Conservation (phyloP, 2,888 invertebrate genomes). For the Pristionchus japonicus region DNA sequence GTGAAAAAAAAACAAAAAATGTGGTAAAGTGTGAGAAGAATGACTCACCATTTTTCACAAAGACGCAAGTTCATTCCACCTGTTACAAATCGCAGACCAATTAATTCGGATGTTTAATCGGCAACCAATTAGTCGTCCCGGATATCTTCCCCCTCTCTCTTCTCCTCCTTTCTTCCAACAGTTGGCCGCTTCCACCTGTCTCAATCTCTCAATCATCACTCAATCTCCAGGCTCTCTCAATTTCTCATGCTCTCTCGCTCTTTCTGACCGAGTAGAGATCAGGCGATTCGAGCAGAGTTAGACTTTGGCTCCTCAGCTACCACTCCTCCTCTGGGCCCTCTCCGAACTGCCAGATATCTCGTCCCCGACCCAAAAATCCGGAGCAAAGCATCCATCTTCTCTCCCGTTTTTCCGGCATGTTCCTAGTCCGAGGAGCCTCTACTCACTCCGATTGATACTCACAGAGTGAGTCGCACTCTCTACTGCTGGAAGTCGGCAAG, state of each 20-base stretch:
- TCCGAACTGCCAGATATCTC: background rate
- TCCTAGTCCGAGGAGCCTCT: background rate
- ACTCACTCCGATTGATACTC: background rate
- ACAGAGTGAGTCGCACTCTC: too few species aligned
- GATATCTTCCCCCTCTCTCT: background rate
- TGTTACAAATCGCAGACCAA: too few species aligned
- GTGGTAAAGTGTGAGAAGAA: too few species aligned
- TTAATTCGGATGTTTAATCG: background rate
- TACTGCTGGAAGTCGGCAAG: too few species aligned
- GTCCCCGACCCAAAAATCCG: background rate
- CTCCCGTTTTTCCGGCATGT: slow-evolving; percentile 18
- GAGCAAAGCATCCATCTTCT: background rate
- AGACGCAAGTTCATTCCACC: too few species aligned
- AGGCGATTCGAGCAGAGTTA: too few species aligned
- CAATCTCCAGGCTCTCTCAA: too few species aligned
- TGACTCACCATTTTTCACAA: too few species aligned
- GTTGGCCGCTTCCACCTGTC: background rate
- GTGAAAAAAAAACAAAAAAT: too few species aligned
- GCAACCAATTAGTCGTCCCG: background rate
- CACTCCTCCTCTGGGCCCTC: background rate
- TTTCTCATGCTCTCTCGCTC: too few species aligned
- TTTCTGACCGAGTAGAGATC: too few species aligned
- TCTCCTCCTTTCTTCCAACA: background rate
- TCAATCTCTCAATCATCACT: slow-evolving; percentile 14
- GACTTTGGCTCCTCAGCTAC: too few species aligned